A percentile compares a stretch with the other conserved stretches of the same genome.
These are phyloP conservation scores for Plectropomus leopardus DNA, from an alignment of 2,113 vertebrate species.

Conservation along the genomic window DNA sequence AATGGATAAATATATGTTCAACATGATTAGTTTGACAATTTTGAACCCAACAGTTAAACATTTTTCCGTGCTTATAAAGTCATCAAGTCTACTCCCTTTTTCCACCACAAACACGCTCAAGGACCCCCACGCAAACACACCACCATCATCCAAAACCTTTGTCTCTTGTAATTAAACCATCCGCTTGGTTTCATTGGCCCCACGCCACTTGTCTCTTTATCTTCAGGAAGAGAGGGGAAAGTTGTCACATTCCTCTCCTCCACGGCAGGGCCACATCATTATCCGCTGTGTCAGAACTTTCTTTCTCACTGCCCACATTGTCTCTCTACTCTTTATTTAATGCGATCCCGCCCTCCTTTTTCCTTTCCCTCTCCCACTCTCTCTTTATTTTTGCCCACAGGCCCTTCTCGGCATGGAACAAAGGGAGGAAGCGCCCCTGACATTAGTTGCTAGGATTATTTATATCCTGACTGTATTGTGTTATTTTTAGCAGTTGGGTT, in stretches of 20 bases:
- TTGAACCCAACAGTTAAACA: constrained; percentile 17
- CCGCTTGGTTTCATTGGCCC: constrained; percentile 63
- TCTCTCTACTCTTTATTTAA: constrained; percentile 54
- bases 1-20: constrained; percentile 29
- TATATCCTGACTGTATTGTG: constrained; percentile 53
- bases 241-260: constrained; percentile 74
- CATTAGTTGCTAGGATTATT: constrained; percentile 69
- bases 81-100: constrained; percentile 21
- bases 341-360: constrained; percentile 32
- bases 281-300: constrained; percentile 39
- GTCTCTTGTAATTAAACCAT: constrained; percentile 76
- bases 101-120: constrained; percentile 19
- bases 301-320: constrained; percentile 44
- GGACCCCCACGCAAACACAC: background rate
- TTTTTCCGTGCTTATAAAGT: constrained; percentile 30
- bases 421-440: constrained; percentile 74
- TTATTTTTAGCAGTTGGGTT: constrained; percentile 77
- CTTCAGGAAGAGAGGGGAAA: constrained; percentile 59
- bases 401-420: constrained; percentile 57
- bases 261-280: constrained; percentile 56
- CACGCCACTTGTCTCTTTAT: constrained; percentile 66
- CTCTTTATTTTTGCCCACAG: constrained; percentile 63
- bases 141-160: constrained; percentile 35
- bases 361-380: constrained; percentile 35
- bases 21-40: constrained; percentile 34